phyloP scores from a whole-genome alignment of 2,888 invertebrate species.

The Tetrapedia diversipes region DNA sequence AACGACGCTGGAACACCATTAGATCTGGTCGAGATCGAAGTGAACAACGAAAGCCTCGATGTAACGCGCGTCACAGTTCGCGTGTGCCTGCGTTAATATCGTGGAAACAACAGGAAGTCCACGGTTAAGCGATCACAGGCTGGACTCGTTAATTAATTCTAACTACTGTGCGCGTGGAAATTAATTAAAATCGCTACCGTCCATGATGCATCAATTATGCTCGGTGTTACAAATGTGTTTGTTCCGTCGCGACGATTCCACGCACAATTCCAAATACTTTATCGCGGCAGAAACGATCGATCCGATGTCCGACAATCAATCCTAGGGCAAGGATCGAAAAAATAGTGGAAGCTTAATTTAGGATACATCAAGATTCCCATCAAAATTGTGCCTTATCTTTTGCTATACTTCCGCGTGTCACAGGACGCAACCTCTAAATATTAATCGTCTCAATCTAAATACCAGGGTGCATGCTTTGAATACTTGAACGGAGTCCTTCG shows the following conservation, averaged over 20 bases:
- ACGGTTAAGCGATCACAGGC: not conserved
- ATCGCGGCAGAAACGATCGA: too few species aligned
- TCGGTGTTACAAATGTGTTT: not conserved
- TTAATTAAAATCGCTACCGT: not conserved
- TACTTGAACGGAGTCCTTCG: not conserved
- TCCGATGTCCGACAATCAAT: too few species aligned
- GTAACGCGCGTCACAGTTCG: not conserved
- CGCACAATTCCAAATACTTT: not conserved
- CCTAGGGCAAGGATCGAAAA: too few species aligned
- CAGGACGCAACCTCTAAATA: too few species aligned
- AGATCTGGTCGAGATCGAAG: slow-evolving; percentile 16
- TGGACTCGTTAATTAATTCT: slow-evolving; percentile 25
- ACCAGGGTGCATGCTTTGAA: not conserved
- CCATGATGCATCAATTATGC: not conserved
- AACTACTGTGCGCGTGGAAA: not conserved
- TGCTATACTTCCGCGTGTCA: not conserved
- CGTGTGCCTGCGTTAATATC: not conserved
- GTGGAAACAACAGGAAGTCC: slow-evolving; percentile 4
- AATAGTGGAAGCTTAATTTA: too few species aligned
- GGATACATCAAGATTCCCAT: not conserved
- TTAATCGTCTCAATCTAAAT: not conserved
- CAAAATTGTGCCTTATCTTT: not conserved
- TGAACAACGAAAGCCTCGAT: not conserved
- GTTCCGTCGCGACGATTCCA: not conserved
- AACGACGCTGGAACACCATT: slow-evolving; percentile 7